Evolutionary conservation across 2,113 vertebrate genomes (phyloP), one percentile per base, ranked within the genome.

Genomic region (Perccottus glenii): DNA sequence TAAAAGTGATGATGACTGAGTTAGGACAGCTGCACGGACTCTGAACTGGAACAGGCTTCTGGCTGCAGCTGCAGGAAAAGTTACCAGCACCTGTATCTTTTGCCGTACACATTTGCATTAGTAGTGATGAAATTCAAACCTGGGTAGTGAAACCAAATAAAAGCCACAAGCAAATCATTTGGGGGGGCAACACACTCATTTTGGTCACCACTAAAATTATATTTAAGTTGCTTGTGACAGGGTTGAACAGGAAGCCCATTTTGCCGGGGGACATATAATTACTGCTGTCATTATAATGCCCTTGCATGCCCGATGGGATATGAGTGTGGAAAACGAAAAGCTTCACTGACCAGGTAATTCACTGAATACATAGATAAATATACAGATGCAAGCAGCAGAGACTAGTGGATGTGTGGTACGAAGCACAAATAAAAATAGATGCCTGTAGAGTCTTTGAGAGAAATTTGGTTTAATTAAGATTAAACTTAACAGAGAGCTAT

Each of bases 391-490:
- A 68, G 32, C 38, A 73, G 19, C 51, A 32, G 51, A 71, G 58
- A 67, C 52, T 36, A 36, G 60, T 63, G 67, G 56, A 68, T 11
- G 14, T 79, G 61, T 12, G 65, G 64, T 67, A 55, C 79, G 73
- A 87, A 51, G 67, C 70, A 72, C 77, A 77, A 56, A 68, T 48
- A 70, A 70, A 82, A 85, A 83, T 70, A 77, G 78, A 68, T 70
- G 59, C 78, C 83, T 84, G 82, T 67, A 55, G 82, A 77, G 79
- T 72, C 74, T 82, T 85, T 84, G 78, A 85, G 63, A 59, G 70
- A 61, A 65, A 81, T 80, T 81, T 55, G 44, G 59, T 83, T 87
- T 87, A 89, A 90, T 89, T 88, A 87, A 85, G 77, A 85, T 81
- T 71, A 70, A 70, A 44, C 66, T 72, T 66, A 63, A 59, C 50